Percentiles rank a stretch among this genome's conserved stretches.
Evolutionary conservation across 2,113 vertebrate genomes (phyloP).

Genomic region (Electrona antarctica): DNA sequence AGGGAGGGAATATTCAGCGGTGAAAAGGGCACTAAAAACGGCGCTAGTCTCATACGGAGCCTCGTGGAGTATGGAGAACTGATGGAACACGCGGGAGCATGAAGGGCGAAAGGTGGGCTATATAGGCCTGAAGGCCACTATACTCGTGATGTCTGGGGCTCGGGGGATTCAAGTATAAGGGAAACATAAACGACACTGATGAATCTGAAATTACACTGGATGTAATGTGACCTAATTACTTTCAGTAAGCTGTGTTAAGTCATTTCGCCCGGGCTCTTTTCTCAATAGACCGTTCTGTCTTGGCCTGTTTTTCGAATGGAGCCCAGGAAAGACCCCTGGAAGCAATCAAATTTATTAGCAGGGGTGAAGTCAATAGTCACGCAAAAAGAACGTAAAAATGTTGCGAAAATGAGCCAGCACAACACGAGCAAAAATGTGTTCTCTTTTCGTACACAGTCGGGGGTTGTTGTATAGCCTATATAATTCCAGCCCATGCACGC

Average conservation of each 20-base stretch:
- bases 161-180: constrained; percentile 66
- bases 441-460: constrained; percentile 37
- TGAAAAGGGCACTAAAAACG: constrained; percentile 37
- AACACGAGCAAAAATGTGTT: constrained; percentile 29
- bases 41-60: not conserved
- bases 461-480: constrained; percentile 11
- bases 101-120: constrained; percentile 30
- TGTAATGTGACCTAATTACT: constrained; percentile 82
- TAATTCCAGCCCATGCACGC: constrained; percentile 22
- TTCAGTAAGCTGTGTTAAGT: constrained; percentile 76
- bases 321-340: constrained; percentile 70
- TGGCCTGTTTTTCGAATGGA: constrained; percentile 69
- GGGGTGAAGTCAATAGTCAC: constrained; percentile 68
- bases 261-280: constrained; percentile 66
- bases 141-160: constrained; percentile 60
- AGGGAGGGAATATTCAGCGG: constrained; percentile 36
- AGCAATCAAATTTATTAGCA: constrained; percentile 75
- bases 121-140: constrained; percentile 50
- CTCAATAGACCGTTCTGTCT: constrained; percentile 66
- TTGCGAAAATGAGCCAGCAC: constrained; percentile 47
- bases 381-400: constrained; percentile 55
- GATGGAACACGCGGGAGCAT: constrained; percentile 22
- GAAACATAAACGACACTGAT: constrained; percentile 76
- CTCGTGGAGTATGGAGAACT: not conserved
- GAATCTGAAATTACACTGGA: constrained; percentile 75